phyloP scores from a whole-genome alignment of 2,113 vertebrate species.

The Phaethornis superciliosus region DNA sequence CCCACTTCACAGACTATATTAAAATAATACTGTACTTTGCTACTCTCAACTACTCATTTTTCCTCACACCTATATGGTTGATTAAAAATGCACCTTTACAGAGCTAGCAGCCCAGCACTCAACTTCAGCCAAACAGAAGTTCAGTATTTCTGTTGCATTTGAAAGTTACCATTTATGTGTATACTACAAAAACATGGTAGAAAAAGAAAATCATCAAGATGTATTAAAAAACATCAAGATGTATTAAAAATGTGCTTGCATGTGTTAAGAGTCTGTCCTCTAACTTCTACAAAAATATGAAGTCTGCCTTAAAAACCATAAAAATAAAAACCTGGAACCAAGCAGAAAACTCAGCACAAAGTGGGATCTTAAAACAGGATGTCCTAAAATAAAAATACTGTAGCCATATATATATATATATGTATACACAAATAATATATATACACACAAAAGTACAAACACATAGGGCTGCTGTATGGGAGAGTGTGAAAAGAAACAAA shows the following conservation, averaged over 20 bases:
- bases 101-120: not conserved
- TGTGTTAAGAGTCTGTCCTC: not conserved
- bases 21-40: not conserved
- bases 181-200: not conserved
- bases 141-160: not conserved
- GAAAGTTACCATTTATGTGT: not conserved
- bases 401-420: not conserved
- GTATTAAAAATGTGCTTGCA: not conserved
- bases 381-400: not conserved
- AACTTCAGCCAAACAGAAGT: not conserved
- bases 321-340: not conserved
- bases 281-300: not conserved
- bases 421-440: not conserved
- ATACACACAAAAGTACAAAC: not conserved
- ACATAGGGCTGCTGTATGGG: not conserved
- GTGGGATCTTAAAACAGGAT: not conserved
- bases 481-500: not conserved
- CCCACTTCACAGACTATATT: not conserved
- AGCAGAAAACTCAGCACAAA: not conserved
- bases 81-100: not conserved
- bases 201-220: not conserved
- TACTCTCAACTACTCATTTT: not conserved
- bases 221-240: not conserved
- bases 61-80: not conserved
- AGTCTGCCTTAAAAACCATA: not conserved